Percentiles rank a stretch among this genome's conserved stretches.
Evolutionary conservation across 2,113 vertebrate genomes (phyloP).

Genomic region (Elachura formosa): DNA sequence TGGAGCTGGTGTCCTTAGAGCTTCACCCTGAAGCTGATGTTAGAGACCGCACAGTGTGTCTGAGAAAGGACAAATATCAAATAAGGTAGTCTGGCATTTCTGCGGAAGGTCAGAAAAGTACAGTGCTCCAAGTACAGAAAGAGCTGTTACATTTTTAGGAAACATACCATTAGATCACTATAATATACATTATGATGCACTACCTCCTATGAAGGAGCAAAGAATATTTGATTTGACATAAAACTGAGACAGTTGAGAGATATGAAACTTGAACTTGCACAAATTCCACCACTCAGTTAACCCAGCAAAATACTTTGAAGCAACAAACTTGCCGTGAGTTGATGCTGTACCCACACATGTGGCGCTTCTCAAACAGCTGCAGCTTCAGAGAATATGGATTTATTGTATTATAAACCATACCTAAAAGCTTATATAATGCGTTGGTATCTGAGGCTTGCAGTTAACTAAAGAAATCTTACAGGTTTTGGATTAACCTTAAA

Average conservation of each 20-base stretch:
- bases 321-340: accelerated
- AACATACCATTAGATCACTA: not conserved
- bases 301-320: not conserved
- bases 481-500: not conserved
- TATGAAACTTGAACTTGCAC: not conserved
- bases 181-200: not conserved
- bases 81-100: not conserved
- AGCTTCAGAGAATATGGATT: not conserved
- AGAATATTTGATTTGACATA: not conserved
- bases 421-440: not conserved
- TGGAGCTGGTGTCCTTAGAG: too few relatives aligned
- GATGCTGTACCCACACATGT: not conserved
- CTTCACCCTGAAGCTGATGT: not conserved
- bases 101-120: not conserved
- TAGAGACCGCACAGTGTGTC: not conserved
- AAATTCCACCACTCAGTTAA: not conserved
- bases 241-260: not conserved
- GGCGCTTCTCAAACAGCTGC: not conserved
- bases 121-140: not conserved
- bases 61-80: not conserved
- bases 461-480: not conserved
- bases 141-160: not conserved
- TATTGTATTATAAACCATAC: not conserved
- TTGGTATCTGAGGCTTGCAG: not conserved
- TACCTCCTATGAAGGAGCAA: not conserved